Base-by-base conservation (phyloP, 2,113 vertebrate species). In the Desmodus rotundus region DNA sequence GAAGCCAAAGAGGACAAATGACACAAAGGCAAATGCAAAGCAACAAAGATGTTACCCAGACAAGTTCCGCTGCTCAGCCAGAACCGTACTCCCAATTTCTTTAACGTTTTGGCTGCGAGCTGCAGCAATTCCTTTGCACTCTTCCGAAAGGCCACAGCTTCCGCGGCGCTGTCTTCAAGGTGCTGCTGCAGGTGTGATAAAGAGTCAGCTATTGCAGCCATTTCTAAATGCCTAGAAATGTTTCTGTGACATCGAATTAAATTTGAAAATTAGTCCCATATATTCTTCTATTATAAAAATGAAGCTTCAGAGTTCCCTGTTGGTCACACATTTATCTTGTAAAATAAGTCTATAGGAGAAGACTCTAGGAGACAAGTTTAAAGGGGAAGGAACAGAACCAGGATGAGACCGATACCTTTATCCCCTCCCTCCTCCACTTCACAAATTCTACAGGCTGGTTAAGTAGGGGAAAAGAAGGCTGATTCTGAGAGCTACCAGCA, bases 41-140 rank as follows among this genome's bases (percentile, higher is more conserved):
- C 22, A 89, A 47, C 17, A 87, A 73, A 45, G 20, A 47, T 76
- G 98, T 98, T 98, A 99, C 99, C 99, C 7, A 99, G 98, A 92
- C 99, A 99, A 0, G 99, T 99, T 68, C 99, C 99, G 76, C 99
- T 99, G 98, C 99, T 99, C 85, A 99, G 98, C 99, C 99, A 99
- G 98, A 99, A 99, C 0, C 97, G 99, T 19, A 99, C 90, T 68
- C 98, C 95, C 24, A 99, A 98, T 5, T 54, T 96, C 36, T 98
- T 97, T 8, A 99, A 98, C 0, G 98, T 99, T 90, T 94, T 95
- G 52, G 99, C 98, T 33, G 99, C 98, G 19, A 99, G 89, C 33
- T 99, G 99, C 73, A 99, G 98, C 93, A 99, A 97, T 2, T 98
- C 98, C 94, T 99, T 99, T 28, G 99, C 99, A 93, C 98, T 99